phyloP scores from a whole-genome alignment of 2,888 invertebrate species.

The Rhorus exstirpatorius region DNA sequence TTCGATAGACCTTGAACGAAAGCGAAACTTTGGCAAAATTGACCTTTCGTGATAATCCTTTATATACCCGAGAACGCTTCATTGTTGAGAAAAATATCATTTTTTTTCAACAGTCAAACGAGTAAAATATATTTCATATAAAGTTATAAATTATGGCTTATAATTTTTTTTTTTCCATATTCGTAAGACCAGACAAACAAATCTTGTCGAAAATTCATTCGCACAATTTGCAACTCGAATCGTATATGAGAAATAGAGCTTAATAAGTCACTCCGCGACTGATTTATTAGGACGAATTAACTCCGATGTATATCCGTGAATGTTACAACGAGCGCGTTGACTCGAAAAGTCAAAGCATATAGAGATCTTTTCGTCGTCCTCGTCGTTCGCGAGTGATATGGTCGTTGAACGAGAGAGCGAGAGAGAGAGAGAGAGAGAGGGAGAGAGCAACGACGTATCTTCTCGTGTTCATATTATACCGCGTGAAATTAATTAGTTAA shows the following conservation, averaged over 20 bases:
- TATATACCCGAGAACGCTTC: no score
- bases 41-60: no score
- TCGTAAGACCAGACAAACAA: no score
- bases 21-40: no score
- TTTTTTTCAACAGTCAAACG: no score
- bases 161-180: no score
- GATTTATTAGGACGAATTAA: constrained; percentile 50
- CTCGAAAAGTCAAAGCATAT: constrained; percentile 49
- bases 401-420: constrained; percentile 56
- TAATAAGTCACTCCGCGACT: constrained; percentile 24
- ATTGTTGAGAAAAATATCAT: no score
- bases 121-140: no score
- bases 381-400: constrained; percentile 29
- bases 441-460: constrained; percentile 68
- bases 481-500: constrained; percentile 85
- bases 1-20: no score
- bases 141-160: no score
- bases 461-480: constrained; percentile 76
- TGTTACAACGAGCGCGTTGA: constrained; percentile 33
- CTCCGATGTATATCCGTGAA: constrained; percentile 33
- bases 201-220: constrained; percentile 14
- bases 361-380: constrained; percentile 28
- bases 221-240: background rate
- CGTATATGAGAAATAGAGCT: constrained; percentile 13
- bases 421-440: constrained; percentile 37